Percentiles rank a stretch among this genome's conserved stretches.
These are phyloP conservation scores for Drosophila yooni DNA, from an alignment of 2,888 invertebrate genomes.

Conservation along the genomic window DNA sequence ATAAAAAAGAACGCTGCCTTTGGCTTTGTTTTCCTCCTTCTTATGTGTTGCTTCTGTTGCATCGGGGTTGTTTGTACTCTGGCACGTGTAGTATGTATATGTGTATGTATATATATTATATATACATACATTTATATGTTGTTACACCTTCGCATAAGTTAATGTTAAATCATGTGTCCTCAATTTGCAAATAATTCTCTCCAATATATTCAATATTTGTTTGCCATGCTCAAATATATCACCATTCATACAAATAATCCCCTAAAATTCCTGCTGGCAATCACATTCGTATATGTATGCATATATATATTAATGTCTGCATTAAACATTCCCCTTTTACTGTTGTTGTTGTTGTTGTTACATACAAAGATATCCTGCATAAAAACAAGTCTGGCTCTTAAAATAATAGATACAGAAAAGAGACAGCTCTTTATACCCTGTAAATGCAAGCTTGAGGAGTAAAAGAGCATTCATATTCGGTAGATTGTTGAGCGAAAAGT, in stretches of 20 bases:
- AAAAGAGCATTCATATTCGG: neutral
- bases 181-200: neutral
- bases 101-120: neutral
- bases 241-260: conserved; percentile 17
- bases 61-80: conserved; percentile 3
- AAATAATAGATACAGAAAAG: conserved; percentile 55
- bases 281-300: conserved; percentile 8
- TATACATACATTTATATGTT: neutral
- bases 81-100: neutral
- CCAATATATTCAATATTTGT: neutral
- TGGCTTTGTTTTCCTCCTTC: conserved; percentile 18
- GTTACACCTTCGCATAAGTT: neutral
- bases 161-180: neutral
- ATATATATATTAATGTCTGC: conserved; percentile 26
- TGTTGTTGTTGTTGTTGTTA: conserved; percentile 41
- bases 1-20: conserved; percentile 39
- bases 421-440: conserved; percentile 15
- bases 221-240: neutral
- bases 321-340: conserved; percentile 44
- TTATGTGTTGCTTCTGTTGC: conserved; percentile 10
- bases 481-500: neutral
- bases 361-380: neutral
- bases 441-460: neutral
- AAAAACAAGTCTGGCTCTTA: conserved; percentile 23
- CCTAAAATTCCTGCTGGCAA: conserved; percentile 16